These are phyloP conservation scores for Pseudorhombus dupliciocellatus DNA, from an alignment of 2,113 vertebrate genomes.

Conservation along the genomic window DNA sequence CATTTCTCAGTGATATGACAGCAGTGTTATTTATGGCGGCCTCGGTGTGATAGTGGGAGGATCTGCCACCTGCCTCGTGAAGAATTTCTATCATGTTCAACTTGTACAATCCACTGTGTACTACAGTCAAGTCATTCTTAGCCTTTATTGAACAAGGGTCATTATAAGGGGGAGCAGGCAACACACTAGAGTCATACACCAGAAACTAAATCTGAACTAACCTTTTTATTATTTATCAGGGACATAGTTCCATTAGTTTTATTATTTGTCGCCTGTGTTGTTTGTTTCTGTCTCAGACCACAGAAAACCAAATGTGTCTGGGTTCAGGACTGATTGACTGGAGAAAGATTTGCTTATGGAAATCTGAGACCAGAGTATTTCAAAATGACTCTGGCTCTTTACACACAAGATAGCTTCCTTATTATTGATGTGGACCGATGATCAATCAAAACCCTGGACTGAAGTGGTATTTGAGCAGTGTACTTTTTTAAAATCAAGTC, in stretches of 20 bases:
- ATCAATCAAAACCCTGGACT: too few species aligned
- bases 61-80: background rate
- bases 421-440: too few species aligned
- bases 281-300: background rate
- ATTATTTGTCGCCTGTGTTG: background rate
- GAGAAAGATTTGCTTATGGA: background rate
- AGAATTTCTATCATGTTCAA: background rate
- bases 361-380: background rate
- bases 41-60: background rate
- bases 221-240: too few species aligned
- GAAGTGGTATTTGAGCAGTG: too few species aligned
- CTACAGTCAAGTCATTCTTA: background rate
- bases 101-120: background rate
- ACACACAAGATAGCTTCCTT: too few species aligned
- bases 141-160: background rate
- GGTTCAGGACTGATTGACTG: background rate
- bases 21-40: background rate
- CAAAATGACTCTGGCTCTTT: too few species aligned
- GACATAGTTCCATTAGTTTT: too few species aligned
- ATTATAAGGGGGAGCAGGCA: too few species aligned
- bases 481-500: too few species aligned
- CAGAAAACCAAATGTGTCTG: background rate
- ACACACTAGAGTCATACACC: too few species aligned
- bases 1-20: constrained; percentile 36
- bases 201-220: background rate